Evolutionary conservation across 2,113 vertebrate genomes (phyloP).

Genomic region (Struthidea cinerea): DNA sequence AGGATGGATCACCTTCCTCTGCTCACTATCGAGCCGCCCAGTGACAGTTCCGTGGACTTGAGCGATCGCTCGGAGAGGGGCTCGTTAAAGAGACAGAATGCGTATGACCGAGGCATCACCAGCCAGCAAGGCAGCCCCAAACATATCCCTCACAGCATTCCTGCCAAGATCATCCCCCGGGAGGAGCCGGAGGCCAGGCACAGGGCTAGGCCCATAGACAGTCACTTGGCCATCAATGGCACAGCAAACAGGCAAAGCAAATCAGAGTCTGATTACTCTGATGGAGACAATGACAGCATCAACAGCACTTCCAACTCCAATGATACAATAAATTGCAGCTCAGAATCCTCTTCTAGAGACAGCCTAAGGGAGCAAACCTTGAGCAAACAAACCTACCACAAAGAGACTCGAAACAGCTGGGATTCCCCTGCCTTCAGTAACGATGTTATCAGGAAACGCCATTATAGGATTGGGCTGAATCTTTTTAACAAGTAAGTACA

Average conservation of each 20-base stretch:
- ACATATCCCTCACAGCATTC: constrained; percentile 78
- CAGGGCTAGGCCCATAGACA: constrained; percentile 82
- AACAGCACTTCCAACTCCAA: constrained; percentile 99
- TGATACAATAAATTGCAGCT: constrained; percentile 97
- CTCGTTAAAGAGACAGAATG: constrained; percentile 84
- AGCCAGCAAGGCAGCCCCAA: constrained; percentile 90
- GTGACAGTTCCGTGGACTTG: constrained; percentile 92
- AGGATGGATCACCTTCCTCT: constrained; percentile 87
- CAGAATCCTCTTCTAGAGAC: constrained; percentile 92
- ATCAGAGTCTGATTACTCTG: constrained; percentile 94
- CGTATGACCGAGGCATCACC: constrained; percentile 77
- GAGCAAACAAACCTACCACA: constrained; percentile 97
- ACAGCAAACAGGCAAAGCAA: constrained; percentile 91
- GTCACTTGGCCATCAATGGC: constrained; percentile 92
- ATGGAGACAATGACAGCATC: constrained; percentile 95
- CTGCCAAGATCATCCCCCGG: constrained; percentile 78
- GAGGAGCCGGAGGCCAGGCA: constrained; percentile 83
- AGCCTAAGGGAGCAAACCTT: constrained; percentile 93
- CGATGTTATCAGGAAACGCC: constrained; percentile 92
- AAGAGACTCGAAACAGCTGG: constrained; percentile 97
- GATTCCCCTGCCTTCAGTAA: constrained; percentile 98
- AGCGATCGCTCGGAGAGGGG: constrained; percentile 91
- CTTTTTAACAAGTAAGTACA: constrained; percentile 96
- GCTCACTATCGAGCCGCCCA: constrained; percentile 93
- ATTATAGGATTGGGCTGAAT: constrained; percentile 95